These are phyloP conservation scores for Alectura lathami DNA, from an alignment of 2,113 vertebrate species.

Conservation along the genomic window DNA sequence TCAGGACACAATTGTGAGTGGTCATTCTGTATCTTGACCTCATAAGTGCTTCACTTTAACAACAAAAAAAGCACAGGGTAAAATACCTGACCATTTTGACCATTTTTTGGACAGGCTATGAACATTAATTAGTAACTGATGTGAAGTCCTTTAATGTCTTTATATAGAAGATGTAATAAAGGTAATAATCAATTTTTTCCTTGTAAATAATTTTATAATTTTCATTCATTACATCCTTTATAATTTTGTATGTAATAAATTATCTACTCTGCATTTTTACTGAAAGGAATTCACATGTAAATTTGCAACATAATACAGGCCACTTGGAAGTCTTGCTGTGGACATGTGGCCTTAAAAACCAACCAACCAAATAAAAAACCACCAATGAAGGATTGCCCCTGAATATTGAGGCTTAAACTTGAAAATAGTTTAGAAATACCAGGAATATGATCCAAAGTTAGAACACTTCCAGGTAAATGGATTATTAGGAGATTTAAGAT, in stretches of 20 bases:
- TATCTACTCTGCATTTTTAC: neutral
- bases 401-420: neutral
- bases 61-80: neutral
- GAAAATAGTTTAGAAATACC: neutral
- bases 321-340: neutral
- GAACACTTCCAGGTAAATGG: neutral
- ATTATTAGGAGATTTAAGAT: neutral
- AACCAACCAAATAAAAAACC: neutral
- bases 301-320: neutral
- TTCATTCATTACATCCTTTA: neutral
- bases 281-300: neutral
- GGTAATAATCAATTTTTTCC: neutral
- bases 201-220: neutral
- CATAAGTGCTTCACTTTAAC: neutral
- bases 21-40: neutral
- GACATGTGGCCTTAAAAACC: neutral
- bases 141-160: neutral
- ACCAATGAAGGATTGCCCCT: neutral
- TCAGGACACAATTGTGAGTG: neutral
- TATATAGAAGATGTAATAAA: neutral
- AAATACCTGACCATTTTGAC: neutral
- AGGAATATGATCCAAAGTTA: neutral
- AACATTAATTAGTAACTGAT: neutral
- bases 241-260: neutral
- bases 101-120: neutral